A percentile compares a stretch with the other conserved stretches of the same genome.
Conservation (phyloP, 2,888 invertebrate species). For the Lithophane socia region DNA sequence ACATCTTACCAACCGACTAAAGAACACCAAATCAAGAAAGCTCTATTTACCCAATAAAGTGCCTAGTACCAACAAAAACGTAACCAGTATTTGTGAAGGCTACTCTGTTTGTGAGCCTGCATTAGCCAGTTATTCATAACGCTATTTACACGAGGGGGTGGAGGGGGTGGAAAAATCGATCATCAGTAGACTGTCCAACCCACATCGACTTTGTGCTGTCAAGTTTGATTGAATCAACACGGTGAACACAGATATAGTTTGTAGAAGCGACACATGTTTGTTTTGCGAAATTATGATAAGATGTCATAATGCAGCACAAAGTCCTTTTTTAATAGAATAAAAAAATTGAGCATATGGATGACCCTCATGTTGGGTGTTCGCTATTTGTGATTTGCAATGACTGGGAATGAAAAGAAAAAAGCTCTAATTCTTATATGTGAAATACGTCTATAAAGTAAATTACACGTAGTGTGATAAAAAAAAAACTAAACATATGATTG, state of each 20-base stretch:
- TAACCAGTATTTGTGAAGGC: constrained; percentile 52
- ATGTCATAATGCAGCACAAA: background rate
- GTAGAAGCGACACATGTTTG: constrained; percentile 70
- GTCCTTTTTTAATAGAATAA: too few species aligned
- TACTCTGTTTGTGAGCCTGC: constrained; percentile 67
- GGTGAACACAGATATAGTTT: constrained; percentile 69
- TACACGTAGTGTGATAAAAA: background rate
- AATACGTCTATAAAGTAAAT: background rate
- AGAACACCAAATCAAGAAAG: constrained; percentile 10
- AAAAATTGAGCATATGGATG: background rate
- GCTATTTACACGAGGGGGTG: constrained; percentile 71
- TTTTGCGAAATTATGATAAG: constrained; percentile 7
- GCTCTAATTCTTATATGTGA: background rate
- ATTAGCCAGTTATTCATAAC: constrained; percentile 74
- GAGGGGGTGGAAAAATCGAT: constrained; percentile 86
- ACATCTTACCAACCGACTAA: background rate
- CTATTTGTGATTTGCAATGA: background rate
- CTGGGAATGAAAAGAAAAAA: background rate
- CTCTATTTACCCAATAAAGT: constrained; percentile 35
- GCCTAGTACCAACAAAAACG: constrained; percentile 37
- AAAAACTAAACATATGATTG: background rate
- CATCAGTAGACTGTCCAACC: constrained; percentile 85
- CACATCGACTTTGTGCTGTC: constrained; percentile 89
- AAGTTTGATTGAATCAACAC: constrained; percentile 88
- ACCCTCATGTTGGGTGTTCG: background rate